Conservation (phyloP, 2,113 vertebrate genomes). For the Mus pahari region DNA sequence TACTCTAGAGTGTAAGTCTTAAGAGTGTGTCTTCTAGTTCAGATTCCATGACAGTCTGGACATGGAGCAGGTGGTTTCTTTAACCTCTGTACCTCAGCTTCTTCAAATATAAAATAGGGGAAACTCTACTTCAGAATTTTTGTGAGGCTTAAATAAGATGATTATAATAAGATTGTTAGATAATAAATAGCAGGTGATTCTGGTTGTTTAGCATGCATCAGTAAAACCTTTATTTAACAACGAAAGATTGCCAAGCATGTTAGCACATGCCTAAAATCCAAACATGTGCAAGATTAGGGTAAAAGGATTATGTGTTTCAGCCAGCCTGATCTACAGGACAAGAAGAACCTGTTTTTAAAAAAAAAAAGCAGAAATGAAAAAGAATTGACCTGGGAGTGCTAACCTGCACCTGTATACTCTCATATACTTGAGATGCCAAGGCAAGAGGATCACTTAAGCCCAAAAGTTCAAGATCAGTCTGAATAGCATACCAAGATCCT, state of each 20-base stretch:
- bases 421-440: neutral
- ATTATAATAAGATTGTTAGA: conserved; percentile 7
- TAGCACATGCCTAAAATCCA: neutral
- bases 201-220: conserved; percentile 15
- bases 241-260: neutral
- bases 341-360: neutral
- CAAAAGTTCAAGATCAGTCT: neutral
- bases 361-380: conserved; percentile 3
- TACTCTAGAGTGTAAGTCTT: neutral
- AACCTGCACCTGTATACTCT: neutral
- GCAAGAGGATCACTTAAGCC: neutral
- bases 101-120: neutral
- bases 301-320: neutral
- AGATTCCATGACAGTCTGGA: conserved; percentile 20
- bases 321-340: neutral
- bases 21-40: neutral
- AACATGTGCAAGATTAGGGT: neutral
- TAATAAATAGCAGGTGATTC: neutral
- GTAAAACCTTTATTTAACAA: conserved; percentile 36
- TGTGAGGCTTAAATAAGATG: neutral
- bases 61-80: neutral
- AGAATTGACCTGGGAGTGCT: neutral
- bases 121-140: neutral
- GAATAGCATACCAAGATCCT: neutral
- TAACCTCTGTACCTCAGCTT: neutral